phyloP scores from a whole-genome alignment of 2,113 vertebrate genomes.

The Pangasianodon hypophthalmus region DNA sequence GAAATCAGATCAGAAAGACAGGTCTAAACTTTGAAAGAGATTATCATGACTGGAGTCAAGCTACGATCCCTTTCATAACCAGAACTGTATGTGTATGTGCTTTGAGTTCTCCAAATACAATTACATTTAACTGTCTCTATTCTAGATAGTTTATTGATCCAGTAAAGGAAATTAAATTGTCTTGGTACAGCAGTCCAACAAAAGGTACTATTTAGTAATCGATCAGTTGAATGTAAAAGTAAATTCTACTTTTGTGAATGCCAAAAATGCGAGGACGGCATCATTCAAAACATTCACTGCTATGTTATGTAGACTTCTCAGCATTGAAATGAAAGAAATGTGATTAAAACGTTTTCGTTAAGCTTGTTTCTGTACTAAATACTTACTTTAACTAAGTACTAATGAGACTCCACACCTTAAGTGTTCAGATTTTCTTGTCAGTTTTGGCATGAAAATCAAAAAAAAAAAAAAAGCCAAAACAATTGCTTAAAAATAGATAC shows the following conservation, averaged over 20 bases:
- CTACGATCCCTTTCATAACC: neutral
- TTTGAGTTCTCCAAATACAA: neutral
- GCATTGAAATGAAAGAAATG: neutral
- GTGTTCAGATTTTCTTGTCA: neutral
- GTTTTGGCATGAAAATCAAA: neutral
- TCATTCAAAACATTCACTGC: neutral
- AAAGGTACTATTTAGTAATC: neutral
- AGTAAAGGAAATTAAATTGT: neutral
- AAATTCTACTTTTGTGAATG: neutral
- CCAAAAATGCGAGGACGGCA: neutral
- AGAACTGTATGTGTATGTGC: neutral
- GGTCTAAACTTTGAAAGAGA: neutral
- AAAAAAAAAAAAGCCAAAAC: too few relatives aligned
- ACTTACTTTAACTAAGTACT: neutral
- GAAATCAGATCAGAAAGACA: slow-evolving; percentile 11
- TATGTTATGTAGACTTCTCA: neutral
- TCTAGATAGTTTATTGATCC: neutral
- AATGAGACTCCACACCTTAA: neutral
- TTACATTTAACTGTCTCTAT: neutral
- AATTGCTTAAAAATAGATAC: too few relatives aligned
- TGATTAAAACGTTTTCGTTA: neutral
- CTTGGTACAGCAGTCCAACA: neutral
- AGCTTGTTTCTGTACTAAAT: neutral
- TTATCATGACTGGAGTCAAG: neutral
- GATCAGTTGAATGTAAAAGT: neutral